Conservation (phyloP, 2,888 invertebrate genomes). For the Nipponacmea schrenckii region DNA sequence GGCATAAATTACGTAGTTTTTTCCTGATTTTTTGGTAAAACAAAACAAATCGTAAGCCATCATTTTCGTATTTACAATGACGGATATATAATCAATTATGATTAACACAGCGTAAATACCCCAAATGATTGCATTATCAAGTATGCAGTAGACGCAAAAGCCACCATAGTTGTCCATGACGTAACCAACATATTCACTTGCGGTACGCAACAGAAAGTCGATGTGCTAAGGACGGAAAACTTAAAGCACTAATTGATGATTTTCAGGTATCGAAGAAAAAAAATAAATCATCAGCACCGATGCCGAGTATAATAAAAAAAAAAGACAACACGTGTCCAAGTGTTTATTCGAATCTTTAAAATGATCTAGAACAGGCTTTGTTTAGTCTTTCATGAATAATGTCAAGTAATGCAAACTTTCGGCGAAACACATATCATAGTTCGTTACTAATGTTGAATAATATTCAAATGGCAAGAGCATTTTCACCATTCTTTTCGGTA, state of each 20-base stretch:
- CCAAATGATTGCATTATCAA: slow-evolving; percentile 58
- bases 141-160: slow-evolving; percentile 49
- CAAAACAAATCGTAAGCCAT: slow-evolving; percentile 7
- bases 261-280: slow-evolving; percentile 54
- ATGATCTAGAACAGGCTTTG: slow-evolving; percentile 32
- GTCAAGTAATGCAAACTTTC: slow-evolving; percentile 27
- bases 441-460: slow-evolving; percentile 27
- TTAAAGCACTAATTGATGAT: slow-evolving; percentile 31
- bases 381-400: slow-evolving; percentile 28
- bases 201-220: slow-evolving; percentile 45
- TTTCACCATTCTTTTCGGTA: slow-evolving; percentile 35
- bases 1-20: neutral
- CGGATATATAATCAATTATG: slow-evolving; percentile 50
- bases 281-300: slow-evolving; percentile 52
- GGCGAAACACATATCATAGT: slow-evolving; percentile 11
- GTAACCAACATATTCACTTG: slow-evolving; percentile 51
- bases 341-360: neutral
- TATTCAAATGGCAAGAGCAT: slow-evolving; percentile 35
- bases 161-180: slow-evolving; percentile 48
- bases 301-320: slow-evolving; percentile 50
- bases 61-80: slow-evolving; percentile 43
- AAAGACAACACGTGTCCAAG: slow-evolving; percentile 47
- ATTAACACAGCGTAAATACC: slow-evolving; percentile 51
- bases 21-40: slow-evolving; percentile 33
- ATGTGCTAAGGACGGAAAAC: slow-evolving; percentile 39